Conservation (phyloP, 2,113 vertebrate species). For the Dermatemys mawii region DNA sequence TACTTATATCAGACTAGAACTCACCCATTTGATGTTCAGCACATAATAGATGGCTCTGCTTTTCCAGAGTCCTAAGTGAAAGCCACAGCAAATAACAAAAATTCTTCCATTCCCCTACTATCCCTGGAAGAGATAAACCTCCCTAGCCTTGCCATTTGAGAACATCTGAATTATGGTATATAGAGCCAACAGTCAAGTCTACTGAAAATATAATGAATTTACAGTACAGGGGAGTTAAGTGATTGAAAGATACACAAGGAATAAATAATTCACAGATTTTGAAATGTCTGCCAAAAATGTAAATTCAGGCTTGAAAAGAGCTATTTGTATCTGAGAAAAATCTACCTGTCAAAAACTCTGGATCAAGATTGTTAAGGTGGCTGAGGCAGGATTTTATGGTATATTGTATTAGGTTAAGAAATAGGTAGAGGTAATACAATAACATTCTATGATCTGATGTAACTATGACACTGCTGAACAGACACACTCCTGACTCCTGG, state of each 20-base stretch:
- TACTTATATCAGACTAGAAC: background rate
- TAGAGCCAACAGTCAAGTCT: background rate
- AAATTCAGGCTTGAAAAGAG: background rate
- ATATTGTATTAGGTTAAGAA: background rate
- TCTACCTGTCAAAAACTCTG: background rate
- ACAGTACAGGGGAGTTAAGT: background rate
- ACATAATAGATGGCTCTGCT: background rate
- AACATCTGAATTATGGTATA: background rate
- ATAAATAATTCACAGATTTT: background rate
- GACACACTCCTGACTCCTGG: constrained; percentile 6
- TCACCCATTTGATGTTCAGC: background rate
- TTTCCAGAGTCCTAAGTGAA: background rate
- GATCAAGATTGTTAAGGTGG: background rate
- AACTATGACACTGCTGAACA: background rate
- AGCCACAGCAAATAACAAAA: background rate
- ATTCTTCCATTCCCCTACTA: background rate
- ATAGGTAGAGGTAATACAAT: background rate
- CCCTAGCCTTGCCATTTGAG: background rate
- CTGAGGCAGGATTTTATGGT: background rate
- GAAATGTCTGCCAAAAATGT: background rate
- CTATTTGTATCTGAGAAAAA: background rate
- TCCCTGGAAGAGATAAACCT: background rate
- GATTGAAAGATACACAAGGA: background rate
- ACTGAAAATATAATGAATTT: background rate
- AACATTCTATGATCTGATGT: background rate